Evolutionary conservation across 53 echinoderm and acorn worm genomes (phyloP).

Genomic region (Hippasteria phrygiana): DNA sequence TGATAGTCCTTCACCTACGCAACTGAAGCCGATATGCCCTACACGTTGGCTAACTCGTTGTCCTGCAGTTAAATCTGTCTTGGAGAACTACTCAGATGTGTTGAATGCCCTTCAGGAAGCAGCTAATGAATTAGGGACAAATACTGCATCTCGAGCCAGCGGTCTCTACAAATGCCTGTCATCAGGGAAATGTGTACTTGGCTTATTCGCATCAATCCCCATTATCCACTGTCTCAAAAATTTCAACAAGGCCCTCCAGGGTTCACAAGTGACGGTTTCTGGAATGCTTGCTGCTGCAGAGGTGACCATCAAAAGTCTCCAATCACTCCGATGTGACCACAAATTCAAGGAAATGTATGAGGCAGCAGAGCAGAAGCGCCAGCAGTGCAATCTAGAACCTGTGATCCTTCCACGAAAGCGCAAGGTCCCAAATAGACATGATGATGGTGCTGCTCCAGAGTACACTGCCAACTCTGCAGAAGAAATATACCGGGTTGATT

Average conservation of each 20-base stretch:
- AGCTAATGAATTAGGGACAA: conserved; percentile 40
- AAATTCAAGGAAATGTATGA: conserved; percentile 16
- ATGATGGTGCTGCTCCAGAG: conserved; percentile 9
- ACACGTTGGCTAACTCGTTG: conserved; percentile 60
- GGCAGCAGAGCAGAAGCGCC: conserved; percentile 18
- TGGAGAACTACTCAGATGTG: conserved; percentile 69
- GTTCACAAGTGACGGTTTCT: conserved; percentile 47
- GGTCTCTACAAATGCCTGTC: conserved; percentile 30
- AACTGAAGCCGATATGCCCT: conserved; percentile 59
- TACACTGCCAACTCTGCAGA: background rate
- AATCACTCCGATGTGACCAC: conserved; percentile 34
- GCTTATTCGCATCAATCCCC: conserved; percentile 45
- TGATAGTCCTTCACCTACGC: background rate
- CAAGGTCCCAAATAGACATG: conserved; percentile 45
- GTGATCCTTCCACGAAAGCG: conserved; percentile 25
- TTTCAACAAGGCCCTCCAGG: conserved; percentile 47
- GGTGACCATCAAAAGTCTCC: conserved; percentile 22
- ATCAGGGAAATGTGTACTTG: conserved; percentile 43
- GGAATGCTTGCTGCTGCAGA: conserved; percentile 65
- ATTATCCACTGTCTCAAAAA: conserved; percentile 42
- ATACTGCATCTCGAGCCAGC: conserved; percentile 30
- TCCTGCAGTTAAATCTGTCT: conserved; percentile 18
- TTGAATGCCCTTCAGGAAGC: conserved; percentile 43
- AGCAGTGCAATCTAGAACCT: conserved; percentile 23
- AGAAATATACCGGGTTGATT: conserved; percentile 46